Evolutionary conservation across 2,113 vertebrate genomes (phyloP).

Genomic region (Dromaius novaehollandiae): DNA sequence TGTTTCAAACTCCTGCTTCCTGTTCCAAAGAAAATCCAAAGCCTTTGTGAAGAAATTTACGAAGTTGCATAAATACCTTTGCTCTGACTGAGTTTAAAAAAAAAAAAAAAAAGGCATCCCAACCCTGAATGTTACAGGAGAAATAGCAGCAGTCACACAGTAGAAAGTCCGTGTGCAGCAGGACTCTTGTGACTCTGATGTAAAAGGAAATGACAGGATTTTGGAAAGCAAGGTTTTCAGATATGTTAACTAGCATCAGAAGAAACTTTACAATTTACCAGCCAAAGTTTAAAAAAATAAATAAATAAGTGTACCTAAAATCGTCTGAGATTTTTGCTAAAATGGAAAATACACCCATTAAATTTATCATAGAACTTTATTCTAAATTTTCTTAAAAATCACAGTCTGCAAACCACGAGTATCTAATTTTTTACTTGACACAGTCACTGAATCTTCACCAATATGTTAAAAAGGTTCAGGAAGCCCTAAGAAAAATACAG

Average conservation of each 20-base stretch:
- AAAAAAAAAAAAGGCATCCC: not conserved
- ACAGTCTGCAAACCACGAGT: not conserved
- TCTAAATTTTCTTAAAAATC: not conserved
- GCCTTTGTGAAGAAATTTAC: not conserved
- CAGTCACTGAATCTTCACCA: not conserved
- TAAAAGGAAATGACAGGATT: not conserved
- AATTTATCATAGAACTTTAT: not conserved
- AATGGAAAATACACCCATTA: not conserved
- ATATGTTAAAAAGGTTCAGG: not conserved
- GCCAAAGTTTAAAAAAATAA: not conserved
- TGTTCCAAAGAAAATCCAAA: not conserved
- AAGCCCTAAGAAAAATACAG: not conserved
- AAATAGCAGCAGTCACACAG: not conserved
- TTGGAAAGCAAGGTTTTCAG: not conserved
- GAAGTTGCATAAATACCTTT: not conserved
- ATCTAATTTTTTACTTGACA: not conserved
- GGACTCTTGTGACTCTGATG: not conserved
- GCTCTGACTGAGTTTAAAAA: not conserved
- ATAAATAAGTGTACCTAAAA: not conserved
- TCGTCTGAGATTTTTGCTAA: not conserved
- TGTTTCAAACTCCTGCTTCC: constrained; percentile 2
- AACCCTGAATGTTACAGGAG: not conserved
- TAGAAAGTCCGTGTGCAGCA: not conserved
- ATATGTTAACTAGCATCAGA: not conserved
- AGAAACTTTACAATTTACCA: not conserved